Evolutionary conservation across 2,888 invertebrate genomes (phyloP).

Genomic region (Drosophila anomelani): DNA sequence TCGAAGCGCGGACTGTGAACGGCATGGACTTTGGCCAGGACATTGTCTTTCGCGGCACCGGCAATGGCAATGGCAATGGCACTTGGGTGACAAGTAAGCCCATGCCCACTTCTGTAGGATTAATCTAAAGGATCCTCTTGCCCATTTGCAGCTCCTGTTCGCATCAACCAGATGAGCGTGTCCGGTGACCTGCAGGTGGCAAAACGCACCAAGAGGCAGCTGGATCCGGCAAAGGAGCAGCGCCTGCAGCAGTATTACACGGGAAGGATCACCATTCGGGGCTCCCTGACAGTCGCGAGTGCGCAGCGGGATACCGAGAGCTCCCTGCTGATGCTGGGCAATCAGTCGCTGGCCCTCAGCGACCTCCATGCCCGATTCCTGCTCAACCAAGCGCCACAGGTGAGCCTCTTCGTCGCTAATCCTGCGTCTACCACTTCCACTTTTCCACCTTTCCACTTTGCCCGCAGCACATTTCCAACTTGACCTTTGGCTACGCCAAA

Average conservation of each 20-base stretch:
- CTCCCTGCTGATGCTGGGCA: constrained; percentile 38
- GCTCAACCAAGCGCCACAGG: constrained; percentile 71
- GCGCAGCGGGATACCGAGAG: constrained; percentile 52
- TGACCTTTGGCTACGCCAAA: constrained; percentile 70
- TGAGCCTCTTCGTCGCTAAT: constrained; percentile 26
- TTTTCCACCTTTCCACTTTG: background rate
- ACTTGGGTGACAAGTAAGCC: constrained; percentile 72
- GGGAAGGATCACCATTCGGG: constrained; percentile 74
- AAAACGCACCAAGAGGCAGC: constrained; percentile 37
- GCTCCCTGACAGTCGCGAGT: constrained; percentile 74
- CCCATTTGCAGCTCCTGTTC: constrained; percentile 75
- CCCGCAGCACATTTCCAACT: constrained; percentile 55
- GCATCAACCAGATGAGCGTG: constrained; percentile 73
- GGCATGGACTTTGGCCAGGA: constrained; percentile 79
- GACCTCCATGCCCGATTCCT: constrained; percentile 64
- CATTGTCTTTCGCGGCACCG: constrained; percentile 73
- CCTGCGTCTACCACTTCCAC: background rate
- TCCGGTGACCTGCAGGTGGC: constrained; percentile 65
- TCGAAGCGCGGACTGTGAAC: constrained; percentile 72
- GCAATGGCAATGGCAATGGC: constrained; percentile 36
- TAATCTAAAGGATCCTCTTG: background rate
- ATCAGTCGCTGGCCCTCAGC: constrained; percentile 47
- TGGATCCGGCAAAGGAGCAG: constrained; percentile 19
- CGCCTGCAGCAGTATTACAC: constrained; percentile 78
- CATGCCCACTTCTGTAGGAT: fast-evolving